phyloP scores from a whole-genome alignment of 53 echinoderm and acorn worm species.

The Echinarachnius parma region DNA sequence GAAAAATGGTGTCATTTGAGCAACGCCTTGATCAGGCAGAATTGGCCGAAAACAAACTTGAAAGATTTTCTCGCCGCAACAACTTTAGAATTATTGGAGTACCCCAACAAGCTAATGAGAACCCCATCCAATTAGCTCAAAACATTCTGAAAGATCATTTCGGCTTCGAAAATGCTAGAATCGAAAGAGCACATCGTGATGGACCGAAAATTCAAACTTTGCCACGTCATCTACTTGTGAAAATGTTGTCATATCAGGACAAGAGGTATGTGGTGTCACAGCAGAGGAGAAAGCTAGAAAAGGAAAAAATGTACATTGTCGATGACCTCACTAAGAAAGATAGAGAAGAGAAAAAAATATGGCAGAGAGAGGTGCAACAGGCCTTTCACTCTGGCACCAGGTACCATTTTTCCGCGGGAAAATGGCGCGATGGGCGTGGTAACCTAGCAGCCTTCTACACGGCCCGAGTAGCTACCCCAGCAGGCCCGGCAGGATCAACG shows the following conservation, averaged over 20 bases:
- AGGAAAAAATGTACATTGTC: slow-evolving; percentile 9
- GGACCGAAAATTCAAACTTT: slow-evolving; percentile 1
- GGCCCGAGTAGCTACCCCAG: background rate
- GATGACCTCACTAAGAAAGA: slow-evolving; percentile 32
- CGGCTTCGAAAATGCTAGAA: slow-evolving; percentile 7
- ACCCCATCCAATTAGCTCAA: background rate
- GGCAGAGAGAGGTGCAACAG: slow-evolving; percentile 1
- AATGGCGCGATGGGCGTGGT: slow-evolving; percentile 39
- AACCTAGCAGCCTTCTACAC: slow-evolving; percentile 11
- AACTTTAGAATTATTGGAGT: slow-evolving; percentile 24
- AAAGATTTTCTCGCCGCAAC: slow-evolving; percentile 27
- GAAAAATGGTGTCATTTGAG: background rate
- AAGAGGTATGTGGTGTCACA: slow-evolving; percentile 17
- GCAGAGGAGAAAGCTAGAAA: slow-evolving; percentile 26
- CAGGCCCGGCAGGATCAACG: no score
- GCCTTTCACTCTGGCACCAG: slow-evolving; percentile 2
- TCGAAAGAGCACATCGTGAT: slow-evolving; percentile 20
- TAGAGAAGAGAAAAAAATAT: slow-evolving; percentile 31
- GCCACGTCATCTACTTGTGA: slow-evolving; percentile 22
- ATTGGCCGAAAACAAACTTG: slow-evolving; percentile 7
- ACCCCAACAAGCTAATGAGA: background rate
- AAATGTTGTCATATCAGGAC: slow-evolving; percentile 30
- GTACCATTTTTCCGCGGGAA: slow-evolving; percentile 28
- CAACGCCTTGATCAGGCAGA: background rate
- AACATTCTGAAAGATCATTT: slow-evolving; percentile 1